Evolutionary conservation across 2,888 invertebrate genomes (phyloP).

Genomic region (Pandemis cinnamomeana): DNA sequence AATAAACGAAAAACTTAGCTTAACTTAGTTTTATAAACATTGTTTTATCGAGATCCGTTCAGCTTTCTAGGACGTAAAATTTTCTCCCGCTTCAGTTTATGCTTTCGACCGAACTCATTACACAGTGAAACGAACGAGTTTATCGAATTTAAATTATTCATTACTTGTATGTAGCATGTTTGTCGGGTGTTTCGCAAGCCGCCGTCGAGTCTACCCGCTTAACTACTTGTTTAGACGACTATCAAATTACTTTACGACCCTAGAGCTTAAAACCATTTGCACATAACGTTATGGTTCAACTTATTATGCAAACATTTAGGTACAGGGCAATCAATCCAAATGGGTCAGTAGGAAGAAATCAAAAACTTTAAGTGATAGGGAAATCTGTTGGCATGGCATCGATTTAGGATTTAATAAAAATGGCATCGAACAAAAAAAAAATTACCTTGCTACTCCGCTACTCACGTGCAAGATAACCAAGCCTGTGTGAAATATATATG

Average conservation of each 20-base stretch:
- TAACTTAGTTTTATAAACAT: too few relatives aligned
- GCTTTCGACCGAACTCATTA: slow-evolving; percentile 23
- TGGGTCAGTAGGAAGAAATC: too few relatives aligned
- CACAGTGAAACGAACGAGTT: slow-evolving; percentile 35
- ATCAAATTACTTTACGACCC: background rate
- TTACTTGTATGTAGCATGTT: slow-evolving; percentile 19
- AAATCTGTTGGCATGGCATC: too few relatives aligned
- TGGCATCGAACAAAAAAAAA: too few relatives aligned
- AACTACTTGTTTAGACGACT: background rate
- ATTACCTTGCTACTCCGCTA: too few relatives aligned
- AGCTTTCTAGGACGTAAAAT: background rate
- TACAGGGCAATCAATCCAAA: too few relatives aligned
- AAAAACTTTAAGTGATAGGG: too few relatives aligned
- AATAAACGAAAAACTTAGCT: too few relatives aligned
- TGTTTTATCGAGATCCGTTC: too few relatives aligned
- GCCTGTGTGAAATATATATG: too few relatives aligned
- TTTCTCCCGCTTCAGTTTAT: background rate
- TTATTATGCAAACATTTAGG: background rate
- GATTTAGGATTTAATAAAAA: too few relatives aligned
- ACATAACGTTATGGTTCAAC: background rate
- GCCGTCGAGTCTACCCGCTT: background rate
- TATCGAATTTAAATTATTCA: slow-evolving; percentile 42
- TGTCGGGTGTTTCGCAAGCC: slow-evolving; percentile 31
- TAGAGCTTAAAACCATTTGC: background rate
- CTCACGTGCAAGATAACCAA: too few relatives aligned